phyloP scores from a whole-genome alignment of 2,113 vertebrate species.

The Proteles cristata region DNA sequence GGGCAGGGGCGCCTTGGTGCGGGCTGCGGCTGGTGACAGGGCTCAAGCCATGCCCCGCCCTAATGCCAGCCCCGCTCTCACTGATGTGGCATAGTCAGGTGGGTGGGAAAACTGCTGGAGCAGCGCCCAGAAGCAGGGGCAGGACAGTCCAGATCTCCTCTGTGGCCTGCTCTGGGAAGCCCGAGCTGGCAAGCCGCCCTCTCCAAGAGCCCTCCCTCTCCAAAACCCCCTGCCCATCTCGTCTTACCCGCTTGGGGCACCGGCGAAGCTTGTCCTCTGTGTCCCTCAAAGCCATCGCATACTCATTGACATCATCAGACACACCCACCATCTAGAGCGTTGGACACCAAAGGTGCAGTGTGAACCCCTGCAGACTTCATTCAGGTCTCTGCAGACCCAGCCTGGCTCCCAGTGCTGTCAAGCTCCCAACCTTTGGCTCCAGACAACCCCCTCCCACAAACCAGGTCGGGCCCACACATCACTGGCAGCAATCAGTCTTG shows the following conservation, averaged over 20 bases:
- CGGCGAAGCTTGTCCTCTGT: slow-evolving; percentile 97
- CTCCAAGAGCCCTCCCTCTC: background rate
- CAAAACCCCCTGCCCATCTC: background rate
- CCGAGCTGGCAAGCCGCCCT: background rate
- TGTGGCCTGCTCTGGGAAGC: background rate
- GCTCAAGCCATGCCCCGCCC: background rate
- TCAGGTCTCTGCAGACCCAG: background rate
- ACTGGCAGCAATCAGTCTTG: background rate
- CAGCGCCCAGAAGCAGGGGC: background rate
- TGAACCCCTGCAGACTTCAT: background rate
- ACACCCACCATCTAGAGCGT: slow-evolving; percentile 96
- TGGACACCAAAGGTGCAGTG: background rate
- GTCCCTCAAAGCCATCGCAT: slow-evolving; percentile 95
- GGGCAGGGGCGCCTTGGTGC: background rate
- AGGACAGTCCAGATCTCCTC: background rate
- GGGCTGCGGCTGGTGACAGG: background rate
- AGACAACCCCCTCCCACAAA: background rate
- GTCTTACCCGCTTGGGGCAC: slow-evolving; percentile 92
- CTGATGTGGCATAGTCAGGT: background rate
- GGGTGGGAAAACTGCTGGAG: background rate
- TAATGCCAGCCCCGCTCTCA: background rate
- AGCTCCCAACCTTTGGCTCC: background rate
- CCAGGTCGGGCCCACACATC: background rate
- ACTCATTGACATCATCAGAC: slow-evolving; percentile 97
- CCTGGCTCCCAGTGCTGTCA: background rate